Evolutionary conservation across 2,888 invertebrate species (phyloP), one percentile per base, ranked within the genome.

Genomic region (Troides oblongomaculatus): DNA sequence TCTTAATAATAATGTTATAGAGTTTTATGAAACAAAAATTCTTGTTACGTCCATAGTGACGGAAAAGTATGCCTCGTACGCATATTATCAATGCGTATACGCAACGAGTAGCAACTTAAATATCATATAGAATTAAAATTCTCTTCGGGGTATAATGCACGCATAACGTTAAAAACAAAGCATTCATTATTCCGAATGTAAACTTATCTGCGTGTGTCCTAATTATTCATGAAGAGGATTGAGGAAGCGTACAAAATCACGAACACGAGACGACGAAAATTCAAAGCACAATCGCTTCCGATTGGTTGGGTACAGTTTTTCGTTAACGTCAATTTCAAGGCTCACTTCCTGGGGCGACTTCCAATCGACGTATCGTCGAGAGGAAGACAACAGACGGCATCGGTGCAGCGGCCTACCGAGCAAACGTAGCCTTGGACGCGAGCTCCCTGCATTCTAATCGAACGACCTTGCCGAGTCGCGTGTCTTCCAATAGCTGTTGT

Each of bases 381-480:
- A 90, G 91, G 90, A 90, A 90, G 88, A 88, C 86, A 75, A 76
- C 77, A 81, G 78, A 78, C 79, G 74, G 60, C 72, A 79, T 75
- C 86, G 85, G 92, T 89, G 91, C 91, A 91, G 82, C 91, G 90
- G 91, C 90, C 90, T 91, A 83, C 84, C 87, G 85, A 81, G 80
- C 84, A 77, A 79, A 77, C 81, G 82, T 84, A 90, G 90, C 92
- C 92, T 92, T 92, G 92, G 89, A 84, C 86, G 89, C 89, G 88
- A 89, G 92, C 90, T 87, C 88, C 85, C 85, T 91, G 92, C 89
- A 92, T 92, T 90, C 88, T 92, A 92, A 92, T 89, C 88, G 79
- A 78, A 80, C 88, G 92, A 89, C 92, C 92, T 92, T 91, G 90
- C 91, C 90, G 90, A 92, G 92, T 89, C 85, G 89, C 87, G 90